A percentile compares a stretch with the other conserved stretches of the same genome.
Evolutionary conservation across 2,797 vertebrate species (phyloP).

Genomic region (Harpagifer antarcticus): DNA sequence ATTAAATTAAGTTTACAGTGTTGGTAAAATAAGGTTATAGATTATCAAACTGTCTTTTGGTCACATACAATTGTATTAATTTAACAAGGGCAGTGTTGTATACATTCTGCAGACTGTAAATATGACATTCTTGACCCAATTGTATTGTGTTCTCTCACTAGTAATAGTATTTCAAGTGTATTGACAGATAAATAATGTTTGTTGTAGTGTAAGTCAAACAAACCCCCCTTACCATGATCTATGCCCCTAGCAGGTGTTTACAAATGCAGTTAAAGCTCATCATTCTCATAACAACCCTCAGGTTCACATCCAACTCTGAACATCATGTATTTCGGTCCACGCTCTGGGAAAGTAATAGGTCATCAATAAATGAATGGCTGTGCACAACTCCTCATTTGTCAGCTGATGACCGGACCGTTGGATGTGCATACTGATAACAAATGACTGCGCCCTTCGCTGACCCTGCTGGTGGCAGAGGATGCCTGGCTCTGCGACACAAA

Average conservation of each 20-base stretch:
- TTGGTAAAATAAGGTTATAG: no score
- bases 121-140: no score
- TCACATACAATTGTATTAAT: no score
- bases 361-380: slow-evolving; percentile 68
- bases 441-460: slow-evolving; percentile 71
- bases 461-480: slow-evolving; percentile 69
- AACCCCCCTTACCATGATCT: not conserved
- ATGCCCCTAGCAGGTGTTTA: not conserved
- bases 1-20: not conserved
- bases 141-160: no score
- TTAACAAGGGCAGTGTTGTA: no score
- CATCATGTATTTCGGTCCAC: slow-evolving; percentile 41
- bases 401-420: slow-evolving; percentile 65
- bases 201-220: not conserved
- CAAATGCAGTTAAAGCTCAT: not conserved
- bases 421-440: slow-evolving; percentile 72
- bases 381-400: slow-evolving; percentile 74
- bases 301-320: slow-evolving; percentile 20
- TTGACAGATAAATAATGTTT: no score
- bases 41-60: no score
- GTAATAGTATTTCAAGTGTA: no score
- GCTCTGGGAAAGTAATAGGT: slow-evolving; percentile 55
- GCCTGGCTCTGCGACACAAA: slow-evolving; percentile 67
- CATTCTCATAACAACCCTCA: not conserved
- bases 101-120: no score